Conservation (phyloP, 1,140 invertebrate genomes). For the Cherax quadricarinatus region DNA sequence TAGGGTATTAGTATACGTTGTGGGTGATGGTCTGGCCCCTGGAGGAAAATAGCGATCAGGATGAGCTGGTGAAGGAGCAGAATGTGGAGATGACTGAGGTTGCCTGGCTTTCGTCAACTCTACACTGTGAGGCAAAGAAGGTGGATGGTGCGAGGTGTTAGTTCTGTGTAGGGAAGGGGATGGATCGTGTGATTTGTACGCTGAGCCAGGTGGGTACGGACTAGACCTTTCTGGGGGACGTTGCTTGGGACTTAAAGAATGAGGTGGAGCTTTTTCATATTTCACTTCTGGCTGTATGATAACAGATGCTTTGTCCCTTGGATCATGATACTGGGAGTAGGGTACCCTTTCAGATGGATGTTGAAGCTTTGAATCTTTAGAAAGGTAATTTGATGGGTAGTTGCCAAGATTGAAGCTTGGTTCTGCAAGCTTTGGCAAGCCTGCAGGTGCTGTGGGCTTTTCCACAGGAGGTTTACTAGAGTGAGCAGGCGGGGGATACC, state of each 20-base stretch:
- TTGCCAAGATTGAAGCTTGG: constrained; percentile 59
- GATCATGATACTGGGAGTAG: constrained; percentile 53
- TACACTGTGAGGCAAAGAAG: constrained; percentile 60
- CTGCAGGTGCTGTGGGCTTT: constrained; percentile 43
- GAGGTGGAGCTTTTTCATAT: constrained; percentile 69
- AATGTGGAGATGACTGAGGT: constrained; percentile 75
- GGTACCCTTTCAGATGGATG: constrained; percentile 55
- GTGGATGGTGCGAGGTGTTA: constrained; percentile 43
- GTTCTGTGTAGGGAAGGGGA: constrained; percentile 39
- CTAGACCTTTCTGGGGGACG: constrained; percentile 68
- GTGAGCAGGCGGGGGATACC: constrained; percentile 69
- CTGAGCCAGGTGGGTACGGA: constrained; percentile 65
- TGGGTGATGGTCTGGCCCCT: constrained; percentile 54
- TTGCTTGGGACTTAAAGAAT: constrained; percentile 72
- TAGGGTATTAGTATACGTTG: constrained; percentile 65
- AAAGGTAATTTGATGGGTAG: constrained; percentile 51
- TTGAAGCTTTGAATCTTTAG: constrained; percentile 65
- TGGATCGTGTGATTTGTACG: constrained; percentile 72
- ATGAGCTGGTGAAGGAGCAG: constrained; percentile 74
- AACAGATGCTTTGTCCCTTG: constrained; percentile 69
- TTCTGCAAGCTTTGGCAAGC: constrained; percentile 60
- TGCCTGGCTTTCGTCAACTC: constrained; percentile 74
- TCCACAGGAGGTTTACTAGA: constrained; percentile 60
- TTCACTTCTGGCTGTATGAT: constrained; percentile 72
- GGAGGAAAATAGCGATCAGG: constrained; percentile 66